Conservation (phyloP, 2,797 vertebrate genomes). For the Cyprinella venusta region DNA sequence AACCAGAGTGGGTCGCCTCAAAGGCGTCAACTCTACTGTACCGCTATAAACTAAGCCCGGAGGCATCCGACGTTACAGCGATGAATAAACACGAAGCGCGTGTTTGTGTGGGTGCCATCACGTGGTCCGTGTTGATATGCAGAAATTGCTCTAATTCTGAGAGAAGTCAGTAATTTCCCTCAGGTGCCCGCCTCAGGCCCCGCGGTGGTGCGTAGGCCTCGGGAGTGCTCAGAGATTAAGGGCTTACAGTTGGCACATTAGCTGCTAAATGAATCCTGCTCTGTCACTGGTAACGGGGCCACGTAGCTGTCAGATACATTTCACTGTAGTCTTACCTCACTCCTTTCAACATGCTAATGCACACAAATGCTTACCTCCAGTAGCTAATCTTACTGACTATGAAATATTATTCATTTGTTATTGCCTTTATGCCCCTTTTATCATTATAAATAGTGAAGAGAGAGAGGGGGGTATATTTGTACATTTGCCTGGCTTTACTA, state of each 20-base stretch:
- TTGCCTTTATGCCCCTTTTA: neutral
- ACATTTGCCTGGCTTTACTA: neutral
- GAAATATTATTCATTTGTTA: neutral
- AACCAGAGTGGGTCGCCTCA: slow-evolving; percentile 34
- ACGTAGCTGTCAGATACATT: slow-evolving; percentile 36
- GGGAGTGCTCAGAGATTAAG: slow-evolving; percentile 47
- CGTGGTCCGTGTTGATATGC: slow-evolving; percentile 26
- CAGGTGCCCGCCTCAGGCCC: slow-evolving; percentile 24
- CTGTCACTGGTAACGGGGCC: slow-evolving; percentile 42
- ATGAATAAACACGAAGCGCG: slow-evolving; percentile 33
- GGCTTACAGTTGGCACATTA: slow-evolving; percentile 48
- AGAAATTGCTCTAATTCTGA: slow-evolving; percentile 41
- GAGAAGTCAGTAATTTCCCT: slow-evolving; percentile 43
- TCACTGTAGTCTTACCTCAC: slow-evolving; percentile 12
- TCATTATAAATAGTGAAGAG: neutral
- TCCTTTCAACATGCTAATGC: neutral
- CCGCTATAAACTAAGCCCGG: slow-evolving; percentile 35
- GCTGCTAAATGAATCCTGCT: slow-evolving; percentile 48
- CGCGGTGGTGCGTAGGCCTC: slow-evolving; percentile 30
- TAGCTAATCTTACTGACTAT: neutral
- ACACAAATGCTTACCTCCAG: neutral
- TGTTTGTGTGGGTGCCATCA: slow-evolving; percentile 34
- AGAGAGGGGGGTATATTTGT: too few species aligned
- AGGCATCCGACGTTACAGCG: slow-evolving; percentile 4
- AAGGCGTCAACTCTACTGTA: slow-evolving; percentile 10